Percentiles rank a stretch among this genome's conserved stretches.
These are phyloP conservation scores for Meteorus sp. DNA, from an alignment of 1,140 invertebrate species.

Conservation along the genomic window DNA sequence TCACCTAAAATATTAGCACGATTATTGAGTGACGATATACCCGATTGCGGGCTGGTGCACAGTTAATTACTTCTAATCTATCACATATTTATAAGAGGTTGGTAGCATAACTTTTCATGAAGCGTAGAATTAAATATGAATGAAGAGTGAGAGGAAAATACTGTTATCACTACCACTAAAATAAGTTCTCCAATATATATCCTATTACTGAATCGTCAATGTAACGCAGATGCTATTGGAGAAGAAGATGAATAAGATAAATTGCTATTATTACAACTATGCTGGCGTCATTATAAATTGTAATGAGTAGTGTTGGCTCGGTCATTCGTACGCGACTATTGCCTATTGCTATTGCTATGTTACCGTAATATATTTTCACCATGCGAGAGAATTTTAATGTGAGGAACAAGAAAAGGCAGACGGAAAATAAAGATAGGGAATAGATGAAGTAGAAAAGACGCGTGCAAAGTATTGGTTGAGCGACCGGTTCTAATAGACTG, in stretches of 20 bases:
- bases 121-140: constrained; percentile 6
- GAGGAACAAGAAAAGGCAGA: no score
- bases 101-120: not conserved
- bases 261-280: no score
- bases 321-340: not conserved
- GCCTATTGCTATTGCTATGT: no score
- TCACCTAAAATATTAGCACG: not conserved
- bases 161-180: constrained; percentile 11
- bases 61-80: not conserved
- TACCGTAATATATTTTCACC: no score
- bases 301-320: constrained; percentile 25
- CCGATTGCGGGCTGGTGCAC: constrained; percentile 13
- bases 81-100: constrained; percentile 3
- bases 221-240: no score
- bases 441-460: not conserved
- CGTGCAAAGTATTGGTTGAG: constrained; percentile 1
- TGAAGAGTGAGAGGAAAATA: not conserved
- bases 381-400: no score
- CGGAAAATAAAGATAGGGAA: no score
- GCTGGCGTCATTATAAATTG: no score
- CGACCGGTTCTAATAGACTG: no score
- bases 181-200: no score
- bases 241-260: no score
- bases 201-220: no score
- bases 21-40: not conserved